These are phyloP conservation scores for Trachurus trachurus DNA, from an alignment of 2,797 vertebrate species.

Conservation along the genomic window DNA sequence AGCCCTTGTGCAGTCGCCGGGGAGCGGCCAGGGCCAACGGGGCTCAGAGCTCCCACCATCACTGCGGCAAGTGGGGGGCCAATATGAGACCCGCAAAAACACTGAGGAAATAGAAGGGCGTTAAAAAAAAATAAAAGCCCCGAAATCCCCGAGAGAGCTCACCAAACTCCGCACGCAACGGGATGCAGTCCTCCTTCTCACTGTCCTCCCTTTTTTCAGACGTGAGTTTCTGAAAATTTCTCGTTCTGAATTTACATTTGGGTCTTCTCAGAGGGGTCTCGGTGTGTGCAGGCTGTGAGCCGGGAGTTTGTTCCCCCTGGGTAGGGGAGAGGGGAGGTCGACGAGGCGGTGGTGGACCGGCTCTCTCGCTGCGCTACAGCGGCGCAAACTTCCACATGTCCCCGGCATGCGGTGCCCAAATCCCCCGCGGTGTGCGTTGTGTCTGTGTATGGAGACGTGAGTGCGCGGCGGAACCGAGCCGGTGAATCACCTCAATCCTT, in stretches of 20 bases:
- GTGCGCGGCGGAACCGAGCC: constrained; percentile 28
- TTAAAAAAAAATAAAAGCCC: constrained; percentile 44
- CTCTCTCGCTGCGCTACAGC: constrained; percentile 79
- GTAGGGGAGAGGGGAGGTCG: constrained; percentile 47
- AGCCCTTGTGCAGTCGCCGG: constrained; percentile 56
- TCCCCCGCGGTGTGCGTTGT: constrained; percentile 47
- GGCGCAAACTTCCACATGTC: constrained; percentile 85
- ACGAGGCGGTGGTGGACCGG: constrained; percentile 57
- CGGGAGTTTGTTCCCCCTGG: constrained; percentile 55
- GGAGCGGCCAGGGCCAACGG: constrained; percentile 64
- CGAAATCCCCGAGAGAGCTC: constrained; percentile 58
- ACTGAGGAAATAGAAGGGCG: constrained; percentile 48
- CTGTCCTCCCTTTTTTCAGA: constrained; percentile 40
- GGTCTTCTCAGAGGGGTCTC: constrained; percentile 47
- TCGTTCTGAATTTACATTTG: constrained; percentile 68
- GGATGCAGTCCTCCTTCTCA: constrained; percentile 54
- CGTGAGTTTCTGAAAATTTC: constrained; percentile 27
- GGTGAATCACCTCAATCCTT: constrained; percentile 56
- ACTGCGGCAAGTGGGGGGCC: constrained; percentile 80
- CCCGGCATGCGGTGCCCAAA: constrained; percentile 78
- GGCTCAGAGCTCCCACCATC: constrained; percentile 77
- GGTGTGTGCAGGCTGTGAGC: constrained; percentile 37
- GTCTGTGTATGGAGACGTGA: constrained; percentile 23
- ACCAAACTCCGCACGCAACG: constrained; percentile 66
- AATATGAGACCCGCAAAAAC: constrained; percentile 67